phyloP scores from a whole-genome alignment of 2,113 vertebrate genomes.

The Bombycilla garrulus region DNA sequence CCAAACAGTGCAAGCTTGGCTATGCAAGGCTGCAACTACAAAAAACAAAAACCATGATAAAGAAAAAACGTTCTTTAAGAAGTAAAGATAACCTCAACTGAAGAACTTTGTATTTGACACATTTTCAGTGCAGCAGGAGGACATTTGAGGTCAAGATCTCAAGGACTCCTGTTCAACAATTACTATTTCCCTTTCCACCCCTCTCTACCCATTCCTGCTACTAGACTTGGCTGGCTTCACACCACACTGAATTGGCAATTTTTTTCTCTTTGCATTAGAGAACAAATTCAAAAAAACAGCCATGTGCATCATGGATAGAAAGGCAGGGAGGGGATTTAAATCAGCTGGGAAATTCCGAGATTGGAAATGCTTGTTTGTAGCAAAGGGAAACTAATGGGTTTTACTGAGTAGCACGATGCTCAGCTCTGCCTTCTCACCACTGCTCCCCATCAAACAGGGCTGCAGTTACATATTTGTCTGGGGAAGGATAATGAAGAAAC shows the following conservation, averaged over 20 bases:
- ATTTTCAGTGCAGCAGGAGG: not conserved
- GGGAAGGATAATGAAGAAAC: conserved; percentile 2
- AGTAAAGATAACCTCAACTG: not conserved
- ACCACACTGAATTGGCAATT: not conserved
- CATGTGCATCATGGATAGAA: not conserved
- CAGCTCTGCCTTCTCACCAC: not conserved
- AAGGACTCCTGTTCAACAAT: not conserved
- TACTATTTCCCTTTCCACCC: not conserved
- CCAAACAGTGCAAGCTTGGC: not conserved
- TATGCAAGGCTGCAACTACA: not conserved
- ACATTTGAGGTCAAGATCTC: not conserved
- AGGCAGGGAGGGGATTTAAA: not conserved
- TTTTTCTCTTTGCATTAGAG: not conserved
- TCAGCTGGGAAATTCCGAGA: not conserved
- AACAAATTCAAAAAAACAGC: not conserved
- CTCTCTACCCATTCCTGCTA: not conserved
- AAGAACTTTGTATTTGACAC: not conserved
- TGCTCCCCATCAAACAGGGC: not conserved
- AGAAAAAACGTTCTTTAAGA: not conserved
- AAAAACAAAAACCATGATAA: too few species aligned
- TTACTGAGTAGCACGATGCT: not conserved
- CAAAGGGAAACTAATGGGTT: not conserved
- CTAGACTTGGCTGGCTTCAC: not conserved
- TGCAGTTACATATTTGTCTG: not conserved
- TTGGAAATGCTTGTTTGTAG: not conserved